Conservation (phyloP, 2,888 invertebrate genomes). For the Oxytorus armatus region DNA sequence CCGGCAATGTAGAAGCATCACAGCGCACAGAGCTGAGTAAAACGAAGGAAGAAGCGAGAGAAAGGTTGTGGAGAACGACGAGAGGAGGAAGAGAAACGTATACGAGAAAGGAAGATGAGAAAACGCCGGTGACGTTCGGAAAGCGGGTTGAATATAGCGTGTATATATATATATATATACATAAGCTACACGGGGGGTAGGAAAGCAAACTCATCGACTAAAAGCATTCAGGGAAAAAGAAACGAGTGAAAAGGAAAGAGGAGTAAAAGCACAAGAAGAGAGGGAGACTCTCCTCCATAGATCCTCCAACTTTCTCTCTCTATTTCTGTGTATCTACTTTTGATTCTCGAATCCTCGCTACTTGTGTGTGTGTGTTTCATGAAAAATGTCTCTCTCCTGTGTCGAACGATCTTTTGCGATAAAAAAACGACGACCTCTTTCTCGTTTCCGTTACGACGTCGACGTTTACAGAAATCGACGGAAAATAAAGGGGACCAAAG, state of each 20-base stretch:
- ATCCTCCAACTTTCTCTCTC: constrained; percentile 12
- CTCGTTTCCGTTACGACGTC: background rate
- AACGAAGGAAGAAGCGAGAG: constrained; percentile 47
- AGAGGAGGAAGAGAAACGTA: constrained; percentile 76
- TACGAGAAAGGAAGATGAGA: constrained; percentile 75
- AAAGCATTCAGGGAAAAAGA: constrained; percentile 81
- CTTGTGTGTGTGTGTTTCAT: constrained; percentile 58
- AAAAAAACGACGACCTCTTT: constrained; percentile 31
- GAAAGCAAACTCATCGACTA: constrained; percentile 84
- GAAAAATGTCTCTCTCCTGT: constrained; percentile 56
- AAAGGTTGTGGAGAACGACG: constrained; percentile 56
- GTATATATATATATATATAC: constrained; percentile 24
- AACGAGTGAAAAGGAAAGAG: constrained; percentile 54
- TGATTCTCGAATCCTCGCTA: constrained; percentile 74
- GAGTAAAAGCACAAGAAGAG: constrained; percentile 75
- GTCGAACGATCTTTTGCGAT: constrained; percentile 27
- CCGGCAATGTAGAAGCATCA: constrained; percentile 60
- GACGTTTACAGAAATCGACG: constrained; percentile 36
- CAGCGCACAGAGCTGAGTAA: constrained; percentile 62
- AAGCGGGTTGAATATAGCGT: constrained; percentile 41
- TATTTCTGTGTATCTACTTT: constrained; percentile 57
- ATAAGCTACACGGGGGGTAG: constrained; percentile 72
- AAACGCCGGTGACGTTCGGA: constrained; percentile 69
- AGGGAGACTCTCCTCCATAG: constrained; percentile 18
- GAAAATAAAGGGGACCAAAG: constrained; percentile 17